Conservation (phyloP, 2,797 vertebrate species). For the Liasis olivaceus region DNA sequence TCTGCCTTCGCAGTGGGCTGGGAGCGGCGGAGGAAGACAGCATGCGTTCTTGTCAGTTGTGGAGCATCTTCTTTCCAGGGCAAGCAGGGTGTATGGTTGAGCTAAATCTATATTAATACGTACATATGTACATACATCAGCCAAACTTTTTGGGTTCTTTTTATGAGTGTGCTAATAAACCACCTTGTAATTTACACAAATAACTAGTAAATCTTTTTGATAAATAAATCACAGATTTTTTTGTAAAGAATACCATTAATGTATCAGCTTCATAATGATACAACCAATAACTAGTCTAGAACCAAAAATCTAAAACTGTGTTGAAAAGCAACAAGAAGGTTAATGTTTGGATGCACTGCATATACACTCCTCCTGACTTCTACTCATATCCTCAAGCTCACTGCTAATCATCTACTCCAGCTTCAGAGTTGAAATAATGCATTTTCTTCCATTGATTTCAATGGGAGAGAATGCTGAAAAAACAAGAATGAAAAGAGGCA, state of each 20-base stretch:
- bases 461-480: neutral
- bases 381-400: neutral
- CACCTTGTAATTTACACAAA: neutral
- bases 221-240: neutral
- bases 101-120: neutral
- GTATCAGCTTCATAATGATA: neutral
- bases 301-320: neutral
- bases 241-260: neutral
- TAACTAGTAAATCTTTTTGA: neutral
- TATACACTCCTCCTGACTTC: neutral
- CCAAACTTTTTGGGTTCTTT: neutral
- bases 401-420: neutral
- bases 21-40: too few relatives aligned
- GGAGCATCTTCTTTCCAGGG: neutral
- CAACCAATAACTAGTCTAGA: neutral
- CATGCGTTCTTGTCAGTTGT: neutral
- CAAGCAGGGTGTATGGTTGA: neutral
- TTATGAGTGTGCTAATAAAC: neutral
- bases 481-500: neutral
- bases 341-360: neutral
- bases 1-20: neutral
- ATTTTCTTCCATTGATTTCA: neutral
- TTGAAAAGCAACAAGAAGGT: neutral
- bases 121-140: neutral
- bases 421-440: neutral